Evolutionary conservation across 2,888 invertebrate genomes (phyloP).

Genomic region (Metopia argyrocephala): DNA sequence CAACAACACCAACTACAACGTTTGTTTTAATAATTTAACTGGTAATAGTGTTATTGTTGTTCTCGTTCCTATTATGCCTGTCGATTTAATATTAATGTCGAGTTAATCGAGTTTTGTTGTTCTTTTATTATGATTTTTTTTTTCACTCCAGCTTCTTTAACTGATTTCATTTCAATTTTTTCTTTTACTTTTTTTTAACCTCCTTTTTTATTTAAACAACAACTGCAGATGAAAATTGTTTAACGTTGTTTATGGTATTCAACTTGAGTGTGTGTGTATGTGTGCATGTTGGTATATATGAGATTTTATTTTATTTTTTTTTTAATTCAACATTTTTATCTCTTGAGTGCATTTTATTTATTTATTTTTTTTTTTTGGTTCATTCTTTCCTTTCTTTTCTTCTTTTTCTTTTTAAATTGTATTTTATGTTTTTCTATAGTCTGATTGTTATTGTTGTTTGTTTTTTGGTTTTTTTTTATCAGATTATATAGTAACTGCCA

Average conservation of each 20-base stretch:
- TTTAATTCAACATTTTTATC: too few species aligned
- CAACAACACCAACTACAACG: constrained; percentile 16
- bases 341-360: constrained; percentile 56
- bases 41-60: constrained; percentile 1
- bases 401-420: constrained; percentile 57
- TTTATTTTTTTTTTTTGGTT: constrained; percentile 49
- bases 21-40: neutral
- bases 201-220: constrained; percentile 14
- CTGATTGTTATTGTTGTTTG: constrained; percentile 20
- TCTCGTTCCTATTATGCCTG: constrained; percentile 52
- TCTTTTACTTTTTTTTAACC: constrained; percentile 29
- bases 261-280: neutral
- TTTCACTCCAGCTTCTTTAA: neutral
- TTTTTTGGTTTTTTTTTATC: constrained; percentile 42
- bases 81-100: constrained; percentile 77
- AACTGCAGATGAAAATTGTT: constrained; percentile 58
- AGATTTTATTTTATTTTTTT: neutral
- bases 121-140: constrained; percentile 52
- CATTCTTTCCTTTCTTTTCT: constrained; percentile 9
- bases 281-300: neutral
- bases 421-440: constrained; percentile 48
- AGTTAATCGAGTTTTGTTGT: constrained; percentile 76
- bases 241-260: constrained; percentile 3
- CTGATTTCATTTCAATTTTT: neutral
- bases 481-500: constrained; percentile 36